Percentiles rank a stretch among this genome's conserved stretches.
phyloP scores from a whole-genome alignment of 2,888 invertebrate genomes.

The Drosophila parthenogenetica region DNA sequence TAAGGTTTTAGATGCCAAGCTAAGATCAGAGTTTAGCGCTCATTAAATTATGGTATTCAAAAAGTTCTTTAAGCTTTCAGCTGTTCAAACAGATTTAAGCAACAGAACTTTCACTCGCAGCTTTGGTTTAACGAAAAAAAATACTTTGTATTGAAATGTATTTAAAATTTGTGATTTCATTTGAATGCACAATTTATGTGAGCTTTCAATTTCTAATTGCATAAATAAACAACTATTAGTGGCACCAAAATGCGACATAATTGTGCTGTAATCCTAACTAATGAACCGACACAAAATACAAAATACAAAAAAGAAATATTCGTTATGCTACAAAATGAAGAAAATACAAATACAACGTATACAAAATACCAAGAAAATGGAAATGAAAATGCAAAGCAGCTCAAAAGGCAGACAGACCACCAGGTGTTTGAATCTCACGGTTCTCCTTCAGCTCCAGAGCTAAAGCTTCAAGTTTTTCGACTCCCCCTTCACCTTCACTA shows the following conservation, averaged over 20 bases:
- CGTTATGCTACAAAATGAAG: slow-evolving; percentile 19
- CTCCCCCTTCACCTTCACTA: not conserved
- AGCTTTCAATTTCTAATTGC: slow-evolving; percentile 72
- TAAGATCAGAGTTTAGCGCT: slow-evolving; percentile 37
- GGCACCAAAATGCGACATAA: slow-evolving; percentile 75
- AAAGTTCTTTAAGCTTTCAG: slow-evolving; percentile 34
- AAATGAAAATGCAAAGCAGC: slow-evolving; percentile 61
- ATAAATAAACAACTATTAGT: slow-evolving; percentile 77
- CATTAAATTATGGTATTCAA: slow-evolving; percentile 48
- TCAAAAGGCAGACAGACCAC: slow-evolving; percentile 57
- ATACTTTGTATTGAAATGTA: not conserved
- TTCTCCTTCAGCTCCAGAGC: slow-evolving; percentile 21
- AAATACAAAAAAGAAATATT: slow-evolving; percentile 16
- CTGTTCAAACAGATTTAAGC: slow-evolving; percentile 7
- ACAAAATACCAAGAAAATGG: slow-evolving; percentile 36
- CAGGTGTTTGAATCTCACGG: slow-evolving; percentile 74
- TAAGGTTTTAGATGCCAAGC: slow-evolving; percentile 12
- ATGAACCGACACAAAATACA: slow-evolving; percentile 68
- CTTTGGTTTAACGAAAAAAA: slow-evolving; percentile 1
- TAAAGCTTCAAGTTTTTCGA: slow-evolving; percentile 11
- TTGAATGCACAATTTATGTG: slow-evolving; percentile 64
- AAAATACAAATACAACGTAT: not conserved
- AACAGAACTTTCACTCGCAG: slow-evolving; percentile 52
- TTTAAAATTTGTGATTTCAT: slow-evolving; percentile 14
- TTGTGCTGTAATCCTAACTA: slow-evolving; percentile 79